Evolutionary conservation across 2,888 invertebrate genomes (phyloP).

Genomic region (Meiosimyza decipiens): DNA sequence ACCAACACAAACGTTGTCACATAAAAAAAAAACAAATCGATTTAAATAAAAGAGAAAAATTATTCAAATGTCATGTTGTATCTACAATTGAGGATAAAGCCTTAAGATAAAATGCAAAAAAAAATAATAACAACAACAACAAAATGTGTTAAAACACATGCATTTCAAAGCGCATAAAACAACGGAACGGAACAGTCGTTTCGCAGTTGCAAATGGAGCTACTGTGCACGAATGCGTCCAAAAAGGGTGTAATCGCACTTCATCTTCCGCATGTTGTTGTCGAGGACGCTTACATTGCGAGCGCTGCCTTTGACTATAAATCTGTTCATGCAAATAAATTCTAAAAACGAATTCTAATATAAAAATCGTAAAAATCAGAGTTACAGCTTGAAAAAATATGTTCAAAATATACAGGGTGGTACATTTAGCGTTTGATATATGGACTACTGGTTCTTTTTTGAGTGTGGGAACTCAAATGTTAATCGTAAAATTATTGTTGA

Average conservation of each 20-base stretch:
- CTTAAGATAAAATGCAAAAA: not conserved
- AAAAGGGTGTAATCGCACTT: slow-evolving; percentile 7
- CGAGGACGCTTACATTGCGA: not conserved
- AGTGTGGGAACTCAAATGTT: too few relatives aligned
- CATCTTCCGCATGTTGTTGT: not conserved
- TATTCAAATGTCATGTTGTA: slow-evolving; percentile 29
- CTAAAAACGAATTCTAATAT: not conserved
- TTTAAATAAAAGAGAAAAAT: slow-evolving; percentile 35
- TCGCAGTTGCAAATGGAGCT: not conserved
- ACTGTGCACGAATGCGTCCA: not conserved
- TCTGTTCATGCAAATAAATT: slow-evolving; percentile 26
- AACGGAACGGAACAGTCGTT: not conserved
- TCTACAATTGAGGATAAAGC: slow-evolving; percentile 16
- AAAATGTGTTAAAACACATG: slow-evolving; percentile 25
- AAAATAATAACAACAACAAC: not conserved
- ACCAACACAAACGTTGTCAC: not conserved
- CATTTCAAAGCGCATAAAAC: slow-evolving; percentile 11
- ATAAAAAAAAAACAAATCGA: slow-evolving; percentile 8
- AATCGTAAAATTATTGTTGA: too few relatives aligned
- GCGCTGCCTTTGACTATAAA: not conserved
- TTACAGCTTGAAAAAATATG: too few relatives aligned
- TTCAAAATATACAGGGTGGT: too few relatives aligned
- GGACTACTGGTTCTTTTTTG: too few relatives aligned
- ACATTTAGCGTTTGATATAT: too few relatives aligned
- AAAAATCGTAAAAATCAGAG: too few relatives aligned